Conservation (phyloP, 1,140 invertebrate species). For the Drosophila erecta region DNA sequence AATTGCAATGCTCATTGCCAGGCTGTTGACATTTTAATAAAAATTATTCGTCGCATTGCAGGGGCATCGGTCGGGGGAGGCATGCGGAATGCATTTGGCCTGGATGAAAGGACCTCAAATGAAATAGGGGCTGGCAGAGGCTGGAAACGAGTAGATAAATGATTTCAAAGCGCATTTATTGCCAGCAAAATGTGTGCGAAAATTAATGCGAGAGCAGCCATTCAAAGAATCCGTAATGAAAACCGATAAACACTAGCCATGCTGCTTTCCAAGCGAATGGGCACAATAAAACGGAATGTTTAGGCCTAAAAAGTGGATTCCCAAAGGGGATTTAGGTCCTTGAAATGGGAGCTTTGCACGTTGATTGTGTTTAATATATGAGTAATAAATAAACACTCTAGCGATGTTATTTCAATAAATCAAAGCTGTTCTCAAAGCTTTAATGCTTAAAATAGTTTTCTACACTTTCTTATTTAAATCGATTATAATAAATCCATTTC, state of each 20-base stretch:
- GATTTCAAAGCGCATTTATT: constrained; percentile 44
- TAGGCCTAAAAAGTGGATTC: background rate
- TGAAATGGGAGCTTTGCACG: background rate
- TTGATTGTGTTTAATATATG: background rate
- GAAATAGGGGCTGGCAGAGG: constrained; percentile 4
- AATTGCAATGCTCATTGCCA: constrained; percentile 55
- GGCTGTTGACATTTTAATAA: constrained; percentile 63
- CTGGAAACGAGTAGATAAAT: constrained; percentile 26
- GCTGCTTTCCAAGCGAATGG: constrained; percentile 9
- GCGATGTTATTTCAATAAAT: too few species aligned
- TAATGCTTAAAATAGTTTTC: too few species aligned
- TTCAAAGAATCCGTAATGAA: constrained; percentile 42
- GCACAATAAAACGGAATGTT: constrained; percentile 20
- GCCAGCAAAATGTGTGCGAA: constrained; percentile 39
- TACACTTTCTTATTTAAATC: background rate
- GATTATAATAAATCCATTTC: background rate
- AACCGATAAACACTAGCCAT: constrained; percentile 33
- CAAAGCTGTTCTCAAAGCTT: too few species aligned
- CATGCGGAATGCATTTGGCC: constrained; percentile 1
- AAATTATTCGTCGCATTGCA: constrained; percentile 59
- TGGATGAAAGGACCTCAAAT: background rate
- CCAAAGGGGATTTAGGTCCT: background rate
- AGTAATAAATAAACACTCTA: too few species aligned
- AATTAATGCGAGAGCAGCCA: constrained; percentile 40
- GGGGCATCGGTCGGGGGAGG: constrained; percentile 12